phyloP scores from a whole-genome alignment of 2,888 invertebrate genomes.

The Pristionchus fissidentatus region DNA sequence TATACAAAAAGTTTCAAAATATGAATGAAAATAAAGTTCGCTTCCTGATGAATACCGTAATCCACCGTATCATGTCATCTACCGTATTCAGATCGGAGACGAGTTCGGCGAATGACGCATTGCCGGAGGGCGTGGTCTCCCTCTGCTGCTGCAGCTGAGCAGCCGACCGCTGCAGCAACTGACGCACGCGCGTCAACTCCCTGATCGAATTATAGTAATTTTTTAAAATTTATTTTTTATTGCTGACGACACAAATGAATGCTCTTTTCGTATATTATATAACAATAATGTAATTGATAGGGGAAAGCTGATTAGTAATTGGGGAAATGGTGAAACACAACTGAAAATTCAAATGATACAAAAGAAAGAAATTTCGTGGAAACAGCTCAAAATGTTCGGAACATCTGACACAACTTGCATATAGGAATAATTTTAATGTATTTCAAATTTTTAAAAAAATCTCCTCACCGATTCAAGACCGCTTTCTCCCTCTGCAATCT shows the following conservation, averaged over 20 bases:
- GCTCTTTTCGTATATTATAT: too few species aligned
- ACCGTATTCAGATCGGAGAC: constrained; percentile 52
- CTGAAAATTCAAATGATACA: too few species aligned
- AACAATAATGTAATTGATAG: too few species aligned
- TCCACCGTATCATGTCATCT: not conserved
- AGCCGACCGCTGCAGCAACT: constrained; percentile 51
- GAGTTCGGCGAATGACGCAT: constrained; percentile 47
- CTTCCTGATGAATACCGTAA: not conserved
- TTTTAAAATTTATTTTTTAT: too few species aligned
- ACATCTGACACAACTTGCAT: too few species aligned
- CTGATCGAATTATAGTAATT: too few species aligned
- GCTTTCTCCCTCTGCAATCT: constrained; percentile 50
- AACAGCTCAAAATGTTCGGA: too few species aligned
- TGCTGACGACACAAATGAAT: too few species aligned
- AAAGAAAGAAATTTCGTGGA: too few species aligned
- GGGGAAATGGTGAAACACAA: too few species aligned
- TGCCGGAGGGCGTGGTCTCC: constrained; percentile 34
- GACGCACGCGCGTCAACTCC: constrained; percentile 53
- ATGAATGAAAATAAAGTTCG: not conserved
- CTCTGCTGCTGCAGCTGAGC: constrained; percentile 41
- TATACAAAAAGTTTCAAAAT: not conserved
- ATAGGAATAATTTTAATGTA: too few species aligned
- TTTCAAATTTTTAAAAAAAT: too few species aligned
- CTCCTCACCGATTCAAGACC: constrained; percentile 46
- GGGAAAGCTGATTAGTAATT: not conserved